A percentile compares a stretch with the other conserved stretches of the same genome.
Evolutionary conservation across 1,140 invertebrate genomes (phyloP).

Genomic region (Eufriesea mexicana): DNA sequence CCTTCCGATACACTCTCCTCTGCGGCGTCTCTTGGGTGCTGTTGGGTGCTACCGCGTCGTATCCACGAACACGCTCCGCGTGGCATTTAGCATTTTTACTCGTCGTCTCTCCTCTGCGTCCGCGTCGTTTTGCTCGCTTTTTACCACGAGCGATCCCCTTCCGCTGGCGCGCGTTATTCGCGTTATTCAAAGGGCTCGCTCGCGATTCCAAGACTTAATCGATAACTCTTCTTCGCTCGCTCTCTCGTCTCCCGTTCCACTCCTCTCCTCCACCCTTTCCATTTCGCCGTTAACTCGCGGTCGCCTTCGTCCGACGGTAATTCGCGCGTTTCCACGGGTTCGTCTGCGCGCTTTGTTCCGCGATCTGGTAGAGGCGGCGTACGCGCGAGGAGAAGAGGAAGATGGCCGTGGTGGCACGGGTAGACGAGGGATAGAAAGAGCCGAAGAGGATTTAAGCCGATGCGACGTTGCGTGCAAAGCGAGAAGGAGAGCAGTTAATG

Average conservation of each 20-base stretch:
- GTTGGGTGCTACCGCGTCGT: not conserved
- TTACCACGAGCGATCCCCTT: constrained; percentile 42
- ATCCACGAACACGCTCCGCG: not conserved
- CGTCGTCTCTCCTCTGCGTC: constrained; percentile 32
- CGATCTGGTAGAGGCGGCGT: not conserved
- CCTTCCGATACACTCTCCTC: constrained; percentile 17
- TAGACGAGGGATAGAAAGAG: constrained; percentile 2
- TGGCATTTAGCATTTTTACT: constrained; percentile 31
- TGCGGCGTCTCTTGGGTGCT: not conserved
- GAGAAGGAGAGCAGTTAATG: constrained; percentile 63
- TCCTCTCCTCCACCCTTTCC: not conserved
- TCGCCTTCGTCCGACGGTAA: constrained; percentile 20
- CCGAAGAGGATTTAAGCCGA: constrained; percentile 44
- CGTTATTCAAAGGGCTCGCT: constrained; percentile 34
- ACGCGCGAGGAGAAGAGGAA: not conserved
- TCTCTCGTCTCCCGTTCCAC: not conserved
- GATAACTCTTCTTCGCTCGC: constrained; percentile 24
- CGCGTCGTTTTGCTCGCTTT: not conserved
- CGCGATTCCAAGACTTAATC: constrained; percentile 44
- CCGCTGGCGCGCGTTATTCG: not conserved
- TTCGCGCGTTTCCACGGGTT: constrained; percentile 40
- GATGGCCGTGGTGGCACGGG: not conserved
- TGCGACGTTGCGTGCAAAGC: constrained; percentile 48
- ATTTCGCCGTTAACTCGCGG: constrained; percentile 29
- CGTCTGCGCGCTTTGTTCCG: constrained; percentile 40